phyloP scores from a whole-genome alignment of 2,113 vertebrate genomes.

The Polypterus bichir region DNA sequence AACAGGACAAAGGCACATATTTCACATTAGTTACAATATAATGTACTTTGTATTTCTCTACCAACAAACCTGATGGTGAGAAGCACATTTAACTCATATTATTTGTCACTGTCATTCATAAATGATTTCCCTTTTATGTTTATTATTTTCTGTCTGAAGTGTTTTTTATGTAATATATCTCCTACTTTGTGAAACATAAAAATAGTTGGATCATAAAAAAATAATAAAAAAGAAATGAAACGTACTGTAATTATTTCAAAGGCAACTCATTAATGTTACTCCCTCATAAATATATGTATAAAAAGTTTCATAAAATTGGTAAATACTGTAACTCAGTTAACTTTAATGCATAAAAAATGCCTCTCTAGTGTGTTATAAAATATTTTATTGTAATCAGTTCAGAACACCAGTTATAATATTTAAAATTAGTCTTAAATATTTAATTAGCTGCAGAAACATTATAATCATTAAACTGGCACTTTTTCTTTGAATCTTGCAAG shows the following conservation, averaged over 20 bases:
- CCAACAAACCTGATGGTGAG: too few relatives aligned
- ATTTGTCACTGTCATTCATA: too few relatives aligned
- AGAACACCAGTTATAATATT: constrained; percentile 74
- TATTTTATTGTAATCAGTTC: constrained; percentile 70
- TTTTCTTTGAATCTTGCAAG: too few relatives aligned
- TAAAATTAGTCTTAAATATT: constrained; percentile 89
- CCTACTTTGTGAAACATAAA: background rate
- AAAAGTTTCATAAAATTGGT: constrained; percentile 66
- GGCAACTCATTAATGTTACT: constrained; percentile 25
- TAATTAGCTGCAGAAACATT: constrained; percentile 72
- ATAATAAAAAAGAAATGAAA: constrained; percentile 12
- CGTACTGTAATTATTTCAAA: constrained; percentile 20
- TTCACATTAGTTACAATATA: too few relatives aligned
- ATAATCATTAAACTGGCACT: constrained; percentile 66
- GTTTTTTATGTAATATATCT: constrained; percentile 8
- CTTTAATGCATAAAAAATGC: constrained; percentile 46
- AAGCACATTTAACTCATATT: too few relatives aligned
- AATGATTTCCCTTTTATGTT: too few relatives aligned
- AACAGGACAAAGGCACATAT: too few relatives aligned
- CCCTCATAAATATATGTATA: constrained; percentile 25
- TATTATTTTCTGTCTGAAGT: too few relatives aligned
- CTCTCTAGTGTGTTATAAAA: constrained; percentile 53
- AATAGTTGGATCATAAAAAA: background rate
- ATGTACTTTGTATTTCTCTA: too few relatives aligned
- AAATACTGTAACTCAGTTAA: constrained; percentile 70